A percentile compares a stretch with the other conserved stretches of the same genome.
These are phyloP conservation scores for Etheostoma nigrum DNA, from an alignment of 2,797 vertebrate species.

Conservation along the genomic window DNA sequence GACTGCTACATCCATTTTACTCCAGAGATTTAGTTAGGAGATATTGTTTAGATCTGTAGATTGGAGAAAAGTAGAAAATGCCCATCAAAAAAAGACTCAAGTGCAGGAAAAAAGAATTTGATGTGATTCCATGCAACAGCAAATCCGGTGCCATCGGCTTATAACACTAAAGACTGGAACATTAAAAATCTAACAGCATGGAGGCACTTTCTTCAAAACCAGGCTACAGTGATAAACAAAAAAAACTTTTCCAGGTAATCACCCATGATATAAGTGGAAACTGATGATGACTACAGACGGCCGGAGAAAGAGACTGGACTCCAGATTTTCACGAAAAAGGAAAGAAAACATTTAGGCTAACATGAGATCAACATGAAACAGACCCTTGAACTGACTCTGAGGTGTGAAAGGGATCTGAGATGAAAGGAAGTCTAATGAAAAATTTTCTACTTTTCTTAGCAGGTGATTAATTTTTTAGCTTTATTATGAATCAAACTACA, in stretches of 20 bases:
- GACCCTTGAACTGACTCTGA: constrained; percentile 48
- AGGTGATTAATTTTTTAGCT: constrained; percentile 72
- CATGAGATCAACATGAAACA: constrained; percentile 69
- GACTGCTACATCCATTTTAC: constrained; percentile 1
- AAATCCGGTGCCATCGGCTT: constrained; percentile 21
- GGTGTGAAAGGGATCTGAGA: constrained; percentile 68
- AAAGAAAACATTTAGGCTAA: constrained; percentile 47
- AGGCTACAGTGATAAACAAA: constrained; percentile 28
- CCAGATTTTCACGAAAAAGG: constrained; percentile 49
- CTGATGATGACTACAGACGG: constrained; percentile 22
- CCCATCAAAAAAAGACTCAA: neutral
- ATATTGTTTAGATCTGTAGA: constrained; percentile 7
- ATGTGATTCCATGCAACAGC: constrained; percentile 5
- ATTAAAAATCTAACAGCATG: constrained; percentile 14
- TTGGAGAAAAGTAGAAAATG: neutral
- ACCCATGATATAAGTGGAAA: constrained; percentile 48
- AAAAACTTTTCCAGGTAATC: constrained; percentile 16
- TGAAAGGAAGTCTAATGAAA: constrained; percentile 68
- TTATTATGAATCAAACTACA: constrained; percentile 41
- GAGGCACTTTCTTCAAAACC: constrained; percentile 5
- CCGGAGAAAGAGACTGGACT: constrained; percentile 35
- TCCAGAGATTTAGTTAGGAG: neutral
- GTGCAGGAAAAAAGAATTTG: neutral
- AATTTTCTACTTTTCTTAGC: constrained; percentile 60
- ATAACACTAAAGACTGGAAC: constrained; percentile 20